Conservation (phyloP, 2,113 vertebrate genomes). For the Apistogramma diplotaenia region DNA sequence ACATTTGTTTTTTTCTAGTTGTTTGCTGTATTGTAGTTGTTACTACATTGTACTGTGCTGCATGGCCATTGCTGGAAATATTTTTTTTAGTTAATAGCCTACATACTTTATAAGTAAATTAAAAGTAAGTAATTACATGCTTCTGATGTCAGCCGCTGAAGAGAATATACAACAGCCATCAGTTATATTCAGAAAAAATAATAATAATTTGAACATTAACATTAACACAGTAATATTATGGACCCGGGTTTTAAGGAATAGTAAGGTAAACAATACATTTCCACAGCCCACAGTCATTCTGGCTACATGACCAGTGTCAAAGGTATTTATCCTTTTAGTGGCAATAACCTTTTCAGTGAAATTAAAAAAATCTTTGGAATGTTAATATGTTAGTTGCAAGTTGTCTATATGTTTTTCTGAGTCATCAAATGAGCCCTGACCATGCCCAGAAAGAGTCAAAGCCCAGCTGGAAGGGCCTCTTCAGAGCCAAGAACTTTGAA, state of each 20-base stretch:
- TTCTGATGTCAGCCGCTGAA: neutral
- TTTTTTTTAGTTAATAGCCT: neutral
- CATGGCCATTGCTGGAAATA: neutral
- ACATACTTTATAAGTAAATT: neutral
- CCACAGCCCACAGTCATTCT: neutral
- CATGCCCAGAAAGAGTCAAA: slow-evolving; percentile 96
- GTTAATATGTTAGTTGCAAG: neutral
- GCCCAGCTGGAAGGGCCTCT: slow-evolving; percentile 73
- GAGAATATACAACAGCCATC: neutral
- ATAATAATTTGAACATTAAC: neutral
- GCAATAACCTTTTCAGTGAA: neutral
- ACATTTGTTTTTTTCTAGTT: no score
- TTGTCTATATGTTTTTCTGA: neutral
- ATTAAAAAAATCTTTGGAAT: neutral
- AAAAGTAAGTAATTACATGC: neutral
- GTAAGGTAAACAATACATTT: neutral
- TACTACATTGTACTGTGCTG: neutral
- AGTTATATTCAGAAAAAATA: neutral
- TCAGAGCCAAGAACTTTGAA: neutral
- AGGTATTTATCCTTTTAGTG: neutral
- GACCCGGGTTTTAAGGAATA: neutral
- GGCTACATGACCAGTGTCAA: neutral
- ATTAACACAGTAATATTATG: no score
- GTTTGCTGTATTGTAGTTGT: neutral
- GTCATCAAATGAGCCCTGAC: slow-evolving; percentile 91